Evolutionary conservation across 1,140 invertebrate species (phyloP).

Genomic region (Diachasma alloeum): DNA sequence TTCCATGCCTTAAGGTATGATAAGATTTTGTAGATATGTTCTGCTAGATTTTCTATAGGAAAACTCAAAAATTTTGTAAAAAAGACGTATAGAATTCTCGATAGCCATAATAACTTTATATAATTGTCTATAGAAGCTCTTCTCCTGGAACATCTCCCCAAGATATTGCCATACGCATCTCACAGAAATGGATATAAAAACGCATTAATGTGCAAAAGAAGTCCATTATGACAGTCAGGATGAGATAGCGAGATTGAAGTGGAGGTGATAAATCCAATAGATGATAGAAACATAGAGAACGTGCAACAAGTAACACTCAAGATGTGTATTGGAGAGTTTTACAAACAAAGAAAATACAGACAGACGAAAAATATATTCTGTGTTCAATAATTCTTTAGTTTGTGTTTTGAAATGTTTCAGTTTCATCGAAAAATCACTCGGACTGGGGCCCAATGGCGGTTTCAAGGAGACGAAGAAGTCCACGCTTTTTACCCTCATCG

Average conservation of each 20-base stretch:
- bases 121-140: no score
- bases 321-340: not conserved
- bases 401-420: not conserved
- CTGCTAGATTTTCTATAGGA: no score
- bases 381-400: not conserved
- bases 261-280: not conserved
- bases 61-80: no score
- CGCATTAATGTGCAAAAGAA: no score
- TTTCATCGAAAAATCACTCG: not conserved
- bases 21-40: no score
- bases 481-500: constrained; percentile 37
- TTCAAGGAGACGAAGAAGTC: constrained; percentile 30
- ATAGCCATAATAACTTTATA: no score
- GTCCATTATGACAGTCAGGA: no score
- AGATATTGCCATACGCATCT: not conserved
- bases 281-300: not conserved
- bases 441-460: not conserved
- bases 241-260: no score
- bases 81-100: no score
- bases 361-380: not conserved
- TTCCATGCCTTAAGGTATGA: no score
- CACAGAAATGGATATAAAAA: not conserved
- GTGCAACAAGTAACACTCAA: not conserved
- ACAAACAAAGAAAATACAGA: not conserved
- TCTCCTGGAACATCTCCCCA: no score